phyloP scores from a whole-genome alignment of 2,113 vertebrate genomes.

The Pseudorasbora parva region DNA sequence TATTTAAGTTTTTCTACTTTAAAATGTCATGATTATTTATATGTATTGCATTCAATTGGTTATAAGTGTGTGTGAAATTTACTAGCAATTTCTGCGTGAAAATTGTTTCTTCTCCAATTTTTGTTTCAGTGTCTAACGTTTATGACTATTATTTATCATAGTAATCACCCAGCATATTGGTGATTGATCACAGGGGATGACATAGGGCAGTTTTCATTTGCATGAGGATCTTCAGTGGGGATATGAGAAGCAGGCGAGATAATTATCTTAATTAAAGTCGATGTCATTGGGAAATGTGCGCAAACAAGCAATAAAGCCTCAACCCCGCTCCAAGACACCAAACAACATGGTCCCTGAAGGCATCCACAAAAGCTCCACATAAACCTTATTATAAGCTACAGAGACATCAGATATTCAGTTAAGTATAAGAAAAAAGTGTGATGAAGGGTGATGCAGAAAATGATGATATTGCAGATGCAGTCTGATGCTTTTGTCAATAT shows the following conservation, averaged over 20 bases:
- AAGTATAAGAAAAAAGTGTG: conserved; percentile 61
- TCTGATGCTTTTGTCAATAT: conserved; percentile 63
- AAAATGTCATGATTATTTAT: too few relatives aligned
- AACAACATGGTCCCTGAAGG: conserved; percentile 42
- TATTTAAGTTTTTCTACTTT: too few relatives aligned
- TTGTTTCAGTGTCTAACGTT: conserved; percentile 55
- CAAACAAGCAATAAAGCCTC: conserved; percentile 70
- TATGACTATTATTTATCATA: conserved; percentile 68
- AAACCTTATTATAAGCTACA: conserved; percentile 49
- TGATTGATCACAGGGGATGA: conserved; percentile 59
- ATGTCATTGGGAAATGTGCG: conserved; percentile 71
- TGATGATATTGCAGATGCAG: conserved; percentile 60
- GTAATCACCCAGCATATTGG: conserved; percentile 68
- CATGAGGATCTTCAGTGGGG: conserved; percentile 58
- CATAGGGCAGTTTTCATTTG: conserved; percentile 58
- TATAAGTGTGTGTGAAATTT: too few relatives aligned
- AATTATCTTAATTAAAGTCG: conserved; percentile 78
- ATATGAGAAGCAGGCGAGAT: conserved; percentile 61
- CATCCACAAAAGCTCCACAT: conserved; percentile 10
- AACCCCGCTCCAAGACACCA: conserved; percentile 53
- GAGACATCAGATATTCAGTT: conserved; percentile 65
- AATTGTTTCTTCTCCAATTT: too few relatives aligned
- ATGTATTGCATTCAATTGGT: too few relatives aligned
- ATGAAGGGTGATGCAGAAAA: conserved; percentile 53
- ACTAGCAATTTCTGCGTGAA: too few relatives aligned